Evolutionary conservation across 2,888 invertebrate species (phyloP).

Genomic region (Drosophila kanekoi): DNA sequence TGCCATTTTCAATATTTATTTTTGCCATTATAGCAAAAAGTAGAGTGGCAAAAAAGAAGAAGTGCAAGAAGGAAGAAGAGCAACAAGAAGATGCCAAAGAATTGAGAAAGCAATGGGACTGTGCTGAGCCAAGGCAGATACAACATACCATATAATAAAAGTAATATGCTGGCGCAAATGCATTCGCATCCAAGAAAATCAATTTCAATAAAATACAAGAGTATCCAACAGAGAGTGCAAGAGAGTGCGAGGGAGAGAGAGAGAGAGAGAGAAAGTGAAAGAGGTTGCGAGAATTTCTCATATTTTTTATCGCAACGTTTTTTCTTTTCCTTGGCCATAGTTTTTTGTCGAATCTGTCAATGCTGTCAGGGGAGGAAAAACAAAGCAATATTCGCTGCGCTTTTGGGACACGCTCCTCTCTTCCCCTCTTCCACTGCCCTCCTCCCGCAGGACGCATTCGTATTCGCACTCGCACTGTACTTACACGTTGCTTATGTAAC

Average conservation of each 20-base stretch:
- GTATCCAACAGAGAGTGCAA: constrained; percentile 29
- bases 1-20: constrained; percentile 78
- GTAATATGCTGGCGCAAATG: constrained; percentile 80
- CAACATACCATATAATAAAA: constrained; percentile 74
- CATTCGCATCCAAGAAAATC: constrained; percentile 78
- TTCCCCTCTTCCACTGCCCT: too few species aligned
- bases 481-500: constrained; percentile 41
- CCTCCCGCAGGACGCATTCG: background rate
- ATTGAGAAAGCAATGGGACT: constrained; percentile 49
- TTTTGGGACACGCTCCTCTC: constrained; percentile 57
- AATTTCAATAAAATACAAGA: constrained; percentile 78
- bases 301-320: constrained; percentile 51
- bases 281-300: constrained; percentile 40
- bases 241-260: background rate
- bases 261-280: background rate
- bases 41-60: constrained; percentile 2
- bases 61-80: background rate
- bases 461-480: constrained; percentile 22
- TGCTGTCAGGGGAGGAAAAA: constrained; percentile 73
- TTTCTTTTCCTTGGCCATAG: constrained; percentile 58
- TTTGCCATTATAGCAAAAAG: constrained; percentile 52
- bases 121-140: constrained; percentile 24
- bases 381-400: constrained; percentile 66
- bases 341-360: constrained; percentile 81
- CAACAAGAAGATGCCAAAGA: constrained; percentile 32